phyloP scores from a whole-genome alignment of 1,140 invertebrate species.

The Plodia interpunctella region DNA sequence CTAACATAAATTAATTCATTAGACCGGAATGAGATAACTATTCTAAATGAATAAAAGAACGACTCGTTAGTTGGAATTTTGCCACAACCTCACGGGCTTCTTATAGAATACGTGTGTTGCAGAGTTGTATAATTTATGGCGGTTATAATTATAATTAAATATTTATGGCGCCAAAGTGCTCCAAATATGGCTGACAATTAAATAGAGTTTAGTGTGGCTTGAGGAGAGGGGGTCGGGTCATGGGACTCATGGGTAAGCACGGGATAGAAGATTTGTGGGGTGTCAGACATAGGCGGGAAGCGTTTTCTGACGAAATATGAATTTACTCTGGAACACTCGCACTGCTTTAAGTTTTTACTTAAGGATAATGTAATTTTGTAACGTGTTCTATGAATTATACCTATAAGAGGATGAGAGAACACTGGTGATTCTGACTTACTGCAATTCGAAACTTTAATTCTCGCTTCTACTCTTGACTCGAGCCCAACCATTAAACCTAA shows the following conservation, averaged over 20 bases:
- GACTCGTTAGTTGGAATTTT: neutral
- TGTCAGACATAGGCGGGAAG: constrained; percentile 3
- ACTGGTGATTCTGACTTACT: too few relatives aligned
- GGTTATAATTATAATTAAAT: constrained; percentile 13
- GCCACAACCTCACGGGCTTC: neutral
- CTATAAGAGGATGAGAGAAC: too few relatives aligned
- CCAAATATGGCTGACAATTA: constrained; percentile 14
- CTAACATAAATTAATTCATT: neutral
- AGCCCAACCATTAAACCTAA: constrained; percentile 3
- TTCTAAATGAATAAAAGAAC: constrained; percentile 3
- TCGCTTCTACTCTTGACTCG: constrained; percentile 7
- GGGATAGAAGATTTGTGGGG: neutral
- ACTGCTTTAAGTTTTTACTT: too few relatives aligned
- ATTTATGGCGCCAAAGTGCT: constrained; percentile 14
- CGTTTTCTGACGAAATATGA: constrained; percentile 2
- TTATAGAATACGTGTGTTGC: too few relatives aligned
- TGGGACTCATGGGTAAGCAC: constrained; percentile 1
- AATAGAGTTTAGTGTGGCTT: constrained; percentile 12
- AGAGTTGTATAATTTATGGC: neutral
- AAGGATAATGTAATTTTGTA: too few relatives aligned
- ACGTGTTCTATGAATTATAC: too few relatives aligned
- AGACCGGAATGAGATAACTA: neutral
- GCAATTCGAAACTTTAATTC: too few relatives aligned
- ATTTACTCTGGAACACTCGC: too few relatives aligned
- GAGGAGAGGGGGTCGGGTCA: neutral